Conservation (phyloP, 2,888 invertebrate genomes). For the Girardia tigrina region DNA sequence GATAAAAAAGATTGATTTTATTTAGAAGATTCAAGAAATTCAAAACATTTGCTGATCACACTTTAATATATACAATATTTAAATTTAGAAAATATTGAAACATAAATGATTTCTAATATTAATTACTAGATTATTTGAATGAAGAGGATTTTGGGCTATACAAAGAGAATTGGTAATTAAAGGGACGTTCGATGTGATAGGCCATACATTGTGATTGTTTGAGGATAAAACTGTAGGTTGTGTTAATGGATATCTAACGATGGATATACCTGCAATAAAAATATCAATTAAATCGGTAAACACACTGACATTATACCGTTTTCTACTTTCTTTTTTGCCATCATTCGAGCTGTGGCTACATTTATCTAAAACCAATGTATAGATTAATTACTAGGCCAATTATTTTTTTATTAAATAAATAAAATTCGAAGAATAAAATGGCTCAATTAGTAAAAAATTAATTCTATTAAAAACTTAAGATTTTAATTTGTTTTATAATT, state of each 20-base stretch:
- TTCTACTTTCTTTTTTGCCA: constrained; percentile 18
- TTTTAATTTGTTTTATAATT: too few relatives aligned
- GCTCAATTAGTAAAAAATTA: too few relatives aligned
- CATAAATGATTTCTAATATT: too few relatives aligned
- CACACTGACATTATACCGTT: not conserved
- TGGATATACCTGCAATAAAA: not conserved
- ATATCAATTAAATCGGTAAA: too few relatives aligned
- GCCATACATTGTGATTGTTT: not conserved
- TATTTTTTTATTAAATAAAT: too few relatives aligned
- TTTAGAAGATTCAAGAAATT: too few relatives aligned
- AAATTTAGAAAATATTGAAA: not conserved
- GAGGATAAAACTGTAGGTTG: not conserved
- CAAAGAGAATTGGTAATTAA: not conserved
- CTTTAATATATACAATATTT: not conserved
- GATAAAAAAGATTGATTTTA: too few relatives aligned
- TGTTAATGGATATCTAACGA: not conserved
- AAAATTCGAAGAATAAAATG: too few relatives aligned
- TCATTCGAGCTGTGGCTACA: not conserved
- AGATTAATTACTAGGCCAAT: too few relatives aligned
- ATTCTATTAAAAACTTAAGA: too few relatives aligned
- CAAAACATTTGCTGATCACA: not conserved
- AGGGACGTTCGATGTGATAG: not conserved
- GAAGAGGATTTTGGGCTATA: not conserved
- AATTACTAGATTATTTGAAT: not conserved
- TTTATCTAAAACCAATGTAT: not conserved